Evolutionary conservation across 2,797 vertebrate species (phyloP).

Genomic region (Paramormyrops hopkinsi): DNA sequence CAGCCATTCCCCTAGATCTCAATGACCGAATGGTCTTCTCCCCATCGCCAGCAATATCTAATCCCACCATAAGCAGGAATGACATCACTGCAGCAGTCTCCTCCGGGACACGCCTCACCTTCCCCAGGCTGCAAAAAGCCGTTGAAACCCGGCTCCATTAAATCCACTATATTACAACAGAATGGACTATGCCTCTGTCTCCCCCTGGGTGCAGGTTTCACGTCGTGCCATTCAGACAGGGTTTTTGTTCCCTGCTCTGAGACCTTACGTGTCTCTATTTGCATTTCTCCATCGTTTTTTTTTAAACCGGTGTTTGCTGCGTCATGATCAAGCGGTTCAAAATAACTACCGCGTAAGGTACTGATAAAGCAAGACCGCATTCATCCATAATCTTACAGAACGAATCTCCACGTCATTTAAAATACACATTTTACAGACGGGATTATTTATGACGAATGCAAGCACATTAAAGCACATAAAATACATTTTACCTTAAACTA

Average conservation of each 20-base stretch:
- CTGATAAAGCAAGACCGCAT: background rate
- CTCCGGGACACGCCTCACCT: slow-evolving; percentile 44
- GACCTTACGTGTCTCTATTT: background rate
- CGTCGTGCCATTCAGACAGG: background rate
- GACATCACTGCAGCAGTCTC: slow-evolving; percentile 66
- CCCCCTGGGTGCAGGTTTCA: background rate
- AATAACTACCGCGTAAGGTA: background rate
- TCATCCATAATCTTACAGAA: background rate
- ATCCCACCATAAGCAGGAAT: slow-evolving; percentile 41
- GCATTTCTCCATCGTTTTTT: background rate
- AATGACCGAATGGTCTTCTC: background rate
- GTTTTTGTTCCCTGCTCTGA: background rate
- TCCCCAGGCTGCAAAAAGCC: slow-evolving; percentile 34
- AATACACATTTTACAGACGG: background rate
- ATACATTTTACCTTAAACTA: background rate
- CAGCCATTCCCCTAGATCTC: background rate
- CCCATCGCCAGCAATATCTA: slow-evolving; percentile 19
- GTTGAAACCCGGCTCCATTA: background rate
- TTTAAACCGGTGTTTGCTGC: background rate
- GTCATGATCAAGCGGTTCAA: background rate
- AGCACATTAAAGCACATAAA: background rate
- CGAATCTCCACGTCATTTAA: background rate
- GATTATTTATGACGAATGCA: background rate
- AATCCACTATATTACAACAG: background rate
- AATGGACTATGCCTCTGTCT: background rate